Conservation (phyloP, 1,140 invertebrate species). For the Lordiphosa mommai region DNA sequence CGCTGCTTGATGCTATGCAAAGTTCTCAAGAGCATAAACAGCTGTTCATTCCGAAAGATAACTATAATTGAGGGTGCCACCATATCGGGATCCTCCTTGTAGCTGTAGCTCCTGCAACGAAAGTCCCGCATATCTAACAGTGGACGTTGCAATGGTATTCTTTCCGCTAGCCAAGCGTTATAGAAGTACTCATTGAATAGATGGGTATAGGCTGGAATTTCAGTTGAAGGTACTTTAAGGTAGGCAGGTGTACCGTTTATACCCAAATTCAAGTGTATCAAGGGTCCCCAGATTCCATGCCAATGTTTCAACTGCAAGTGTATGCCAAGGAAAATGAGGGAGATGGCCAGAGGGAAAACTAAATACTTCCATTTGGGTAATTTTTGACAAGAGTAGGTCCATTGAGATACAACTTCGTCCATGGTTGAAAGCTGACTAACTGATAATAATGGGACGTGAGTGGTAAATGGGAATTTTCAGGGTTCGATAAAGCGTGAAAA, state of each 20-base stretch:
- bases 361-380: not conserved
- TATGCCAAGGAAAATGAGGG: too few relatives aligned
- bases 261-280: not conserved
- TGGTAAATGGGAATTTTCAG: too few relatives aligned
- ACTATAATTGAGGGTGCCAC: too few relatives aligned
- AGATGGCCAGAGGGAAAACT: not conserved
- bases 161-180: conserved; percentile 19
- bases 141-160: conserved; percentile 7
- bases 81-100: not conserved
- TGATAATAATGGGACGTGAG: too few relatives aligned
- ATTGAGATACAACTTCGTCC: too few relatives aligned
- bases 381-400: not conserved
- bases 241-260: conserved; percentile 1
- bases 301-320: not conserved
- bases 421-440: too few relatives aligned
- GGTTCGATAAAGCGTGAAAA: too few relatives aligned
- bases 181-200: not conserved
- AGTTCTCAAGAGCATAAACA: conserved; percentile 90
- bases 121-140: conserved; percentile 14
- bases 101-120: conserved; percentile 3
- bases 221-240: not conserved
- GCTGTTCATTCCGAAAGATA: conserved; percentile 93
- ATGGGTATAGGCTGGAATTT: not conserved
- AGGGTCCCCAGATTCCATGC: not conserved
- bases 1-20: conserved; percentile 89